Evolutionary conservation across 2,888 invertebrate genomes (phyloP).

Genomic region (Aromia moschata): DNA sequence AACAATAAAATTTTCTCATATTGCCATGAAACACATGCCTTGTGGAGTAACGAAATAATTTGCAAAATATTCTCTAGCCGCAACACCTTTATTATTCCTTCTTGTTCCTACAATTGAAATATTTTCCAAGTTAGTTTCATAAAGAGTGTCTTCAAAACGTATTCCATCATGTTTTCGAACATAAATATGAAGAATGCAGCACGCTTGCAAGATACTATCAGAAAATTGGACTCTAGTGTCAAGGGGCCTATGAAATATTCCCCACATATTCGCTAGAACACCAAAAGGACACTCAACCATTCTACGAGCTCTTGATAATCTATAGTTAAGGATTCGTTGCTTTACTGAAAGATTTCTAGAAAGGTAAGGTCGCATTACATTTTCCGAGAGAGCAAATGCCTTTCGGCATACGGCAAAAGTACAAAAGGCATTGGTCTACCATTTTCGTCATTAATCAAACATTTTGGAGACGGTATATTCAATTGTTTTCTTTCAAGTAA

Average conservation of each 20-base stretch:
- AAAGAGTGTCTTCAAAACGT: not conserved
- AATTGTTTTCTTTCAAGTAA: not conserved
- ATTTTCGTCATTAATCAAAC: not conserved
- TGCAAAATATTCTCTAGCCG: slow-evolving; percentile 6
- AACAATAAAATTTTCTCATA: slow-evolving; percentile 1
- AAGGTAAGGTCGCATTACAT: slow-evolving; percentile 5
- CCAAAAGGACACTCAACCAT: slow-evolving; percentile 12
- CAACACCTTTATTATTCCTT: slow-evolving; percentile 5
- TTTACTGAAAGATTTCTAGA: not conserved
- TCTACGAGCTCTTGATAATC: slow-evolving; percentile 14
- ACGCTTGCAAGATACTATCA: slow-evolving; percentile 1
- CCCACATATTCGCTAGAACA: slow-evolving; percentile 11
- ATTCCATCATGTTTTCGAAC: slow-evolving; percentile 3
- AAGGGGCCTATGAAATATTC: slow-evolving; percentile 3
- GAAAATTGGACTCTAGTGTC: slow-evolving; percentile 3
- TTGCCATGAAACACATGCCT: slow-evolving; percentile 6
- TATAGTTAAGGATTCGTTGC: slow-evolving; percentile 4
- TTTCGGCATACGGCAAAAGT: not conserved
- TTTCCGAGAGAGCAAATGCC: not conserved
- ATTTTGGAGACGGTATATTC: not conserved
- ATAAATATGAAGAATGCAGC: slow-evolving; percentile 6
- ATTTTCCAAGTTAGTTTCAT: too few relatives aligned
- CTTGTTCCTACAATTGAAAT: too few relatives aligned
- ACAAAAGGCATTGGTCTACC: not conserved
- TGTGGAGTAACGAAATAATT: slow-evolving; percentile 10